Percentiles rank a stretch among this genome's conserved stretches.
phyloP scores from a whole-genome alignment of 2,797 vertebrate species.

The Syngnathus acus region DNA sequence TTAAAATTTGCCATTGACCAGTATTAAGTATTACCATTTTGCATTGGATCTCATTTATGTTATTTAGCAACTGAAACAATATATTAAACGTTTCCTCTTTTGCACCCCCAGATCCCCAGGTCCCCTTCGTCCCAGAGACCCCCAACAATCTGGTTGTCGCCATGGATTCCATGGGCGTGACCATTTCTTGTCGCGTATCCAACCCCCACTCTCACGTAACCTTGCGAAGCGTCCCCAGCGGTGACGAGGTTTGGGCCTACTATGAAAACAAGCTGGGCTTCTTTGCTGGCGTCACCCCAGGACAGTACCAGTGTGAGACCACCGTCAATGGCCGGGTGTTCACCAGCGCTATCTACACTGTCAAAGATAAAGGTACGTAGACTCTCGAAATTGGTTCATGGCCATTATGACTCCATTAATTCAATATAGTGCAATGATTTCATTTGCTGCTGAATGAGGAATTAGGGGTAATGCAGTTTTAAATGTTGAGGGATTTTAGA shows the following conservation, averaged over 20 bases:
- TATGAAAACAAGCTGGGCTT: slow-evolving; percentile 85
- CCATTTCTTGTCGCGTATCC: slow-evolving; percentile 83
- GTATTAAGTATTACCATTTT: too few relatives aligned
- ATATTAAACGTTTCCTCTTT: too few relatives aligned
- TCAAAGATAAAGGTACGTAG: slow-evolving; percentile 69
- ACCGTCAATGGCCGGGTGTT: slow-evolving; percentile 52
- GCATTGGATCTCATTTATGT: not conserved
- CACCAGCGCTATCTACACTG: slow-evolving; percentile 74
- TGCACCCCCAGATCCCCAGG: slow-evolving; percentile 69
- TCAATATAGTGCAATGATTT: not conserved
- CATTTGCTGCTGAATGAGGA: not conserved
- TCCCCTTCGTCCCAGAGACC: slow-evolving; percentile 75
- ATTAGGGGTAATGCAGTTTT: not conserved
- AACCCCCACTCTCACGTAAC: slow-evolving; percentile 72
- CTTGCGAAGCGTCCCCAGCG: slow-evolving; percentile 63
- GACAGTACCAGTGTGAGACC: slow-evolving; percentile 82
- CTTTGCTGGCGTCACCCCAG: slow-evolving; percentile 64
- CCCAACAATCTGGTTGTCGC: slow-evolving; percentile 65
- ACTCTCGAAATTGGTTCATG: not conserved
- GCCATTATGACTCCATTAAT: not conserved
- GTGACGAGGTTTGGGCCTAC: slow-evolving; percentile 50
- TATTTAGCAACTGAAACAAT: not conserved
- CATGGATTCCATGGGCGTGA: slow-evolving; percentile 41
- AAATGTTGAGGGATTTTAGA: not conserved
- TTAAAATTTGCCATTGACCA: too few relatives aligned